These are phyloP conservation scores for Otus sunia DNA, from an alignment of 2,113 vertebrate species.

Conservation along the genomic window DNA sequence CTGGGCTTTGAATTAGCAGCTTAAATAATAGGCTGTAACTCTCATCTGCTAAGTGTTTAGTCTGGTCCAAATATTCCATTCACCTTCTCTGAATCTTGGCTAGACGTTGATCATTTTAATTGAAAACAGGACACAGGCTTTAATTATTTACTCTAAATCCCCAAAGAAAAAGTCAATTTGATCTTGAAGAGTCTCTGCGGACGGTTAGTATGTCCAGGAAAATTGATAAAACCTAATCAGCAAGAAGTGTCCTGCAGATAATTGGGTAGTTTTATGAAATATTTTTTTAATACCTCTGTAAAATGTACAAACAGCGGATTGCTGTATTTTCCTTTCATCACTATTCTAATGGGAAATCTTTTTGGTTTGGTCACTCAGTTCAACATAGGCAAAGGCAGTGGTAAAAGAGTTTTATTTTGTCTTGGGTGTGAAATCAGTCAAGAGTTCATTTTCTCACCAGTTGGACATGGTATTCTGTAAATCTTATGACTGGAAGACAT, in stretches of 20 bases:
- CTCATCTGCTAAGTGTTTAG: background rate
- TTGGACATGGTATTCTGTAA: background rate
- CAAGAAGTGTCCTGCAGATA: background rate
- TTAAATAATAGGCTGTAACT: background rate
- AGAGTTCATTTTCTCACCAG: background rate
- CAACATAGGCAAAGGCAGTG: background rate
- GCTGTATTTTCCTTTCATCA: background rate
- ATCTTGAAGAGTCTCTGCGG: background rate
- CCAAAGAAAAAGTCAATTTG: background rate
- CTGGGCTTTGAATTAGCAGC: background rate
- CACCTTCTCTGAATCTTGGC: background rate
- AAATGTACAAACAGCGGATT: background rate
- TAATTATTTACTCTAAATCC: constrained; percentile 16
- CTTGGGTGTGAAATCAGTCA: background rate
- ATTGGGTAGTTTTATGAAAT: background rate
- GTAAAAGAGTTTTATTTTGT: background rate
- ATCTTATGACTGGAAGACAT: background rate
- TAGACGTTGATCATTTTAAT: background rate
- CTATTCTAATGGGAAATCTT: background rate
- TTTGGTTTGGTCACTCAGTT: background rate
- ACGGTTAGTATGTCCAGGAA: background rate
- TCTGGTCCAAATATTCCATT: background rate
- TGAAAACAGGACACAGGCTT: background rate
- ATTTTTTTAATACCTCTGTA: background rate
- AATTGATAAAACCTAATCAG: background rate